Evolutionary conservation across 2,113 vertebrate species (phyloP), one percentile per base, ranked within the genome.

Genomic region (Sprattus sprattus): DNA sequence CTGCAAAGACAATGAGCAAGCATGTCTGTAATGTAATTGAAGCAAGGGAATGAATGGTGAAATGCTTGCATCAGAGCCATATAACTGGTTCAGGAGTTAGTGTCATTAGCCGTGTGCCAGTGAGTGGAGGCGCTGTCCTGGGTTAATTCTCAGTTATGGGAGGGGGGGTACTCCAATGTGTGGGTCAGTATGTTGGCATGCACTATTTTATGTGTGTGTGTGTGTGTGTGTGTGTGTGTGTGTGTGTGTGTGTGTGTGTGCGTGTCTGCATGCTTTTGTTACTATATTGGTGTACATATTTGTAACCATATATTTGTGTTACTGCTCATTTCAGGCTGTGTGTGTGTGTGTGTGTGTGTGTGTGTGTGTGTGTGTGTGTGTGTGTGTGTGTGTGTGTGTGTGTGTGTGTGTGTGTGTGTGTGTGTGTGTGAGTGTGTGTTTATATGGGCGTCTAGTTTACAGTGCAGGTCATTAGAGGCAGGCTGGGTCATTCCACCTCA

Each of bases 401-500:
- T 64, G 78, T 80, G 28, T 45, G 46, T 87, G 7, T 83, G 45
- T 67, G 46, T 87, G 39, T 84, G 88, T 81, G 81, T 83, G n/a
- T 85, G 81, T 83, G 75, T 6, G 25, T 60, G 81, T 1, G 82
- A 85, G 22, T 82, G 18, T 49, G 81, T 82, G 49, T 45, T 50
- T 32, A 1, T 8, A 11, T 28, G 60, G 22, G 47, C 83, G 32
- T 78, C 78, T 86, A 67, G 60, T 64, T 32, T 83, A 86, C 81
- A 83, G 75, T 83, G 81, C 78, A 85, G 86, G 81, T 57, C 84
- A 82, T 85, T 85, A 80, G 47, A 46, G 64, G 45, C 46, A 82
- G 60, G 47, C 67, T 16, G 44, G 64, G 60, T 60, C 82, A 81
- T 89, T 86, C 83, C 86, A 64, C 54, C 54, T 89, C 83, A 60